Evolutionary conservation across 2,888 invertebrate species (phyloP).

Genomic region (Dione vanillae): DNA sequence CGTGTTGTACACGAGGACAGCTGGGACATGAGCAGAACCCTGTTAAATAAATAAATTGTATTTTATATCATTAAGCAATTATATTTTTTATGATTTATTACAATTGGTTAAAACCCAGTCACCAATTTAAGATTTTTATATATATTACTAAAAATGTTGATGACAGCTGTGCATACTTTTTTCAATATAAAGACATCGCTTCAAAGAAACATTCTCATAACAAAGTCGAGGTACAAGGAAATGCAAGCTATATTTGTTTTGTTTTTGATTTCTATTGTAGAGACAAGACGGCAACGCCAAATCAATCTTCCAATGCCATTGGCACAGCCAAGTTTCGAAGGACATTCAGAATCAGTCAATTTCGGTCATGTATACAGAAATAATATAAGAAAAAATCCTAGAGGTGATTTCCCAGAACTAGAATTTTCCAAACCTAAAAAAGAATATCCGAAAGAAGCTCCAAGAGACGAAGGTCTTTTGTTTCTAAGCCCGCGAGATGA

Average conservation of each 20-base stretch:
- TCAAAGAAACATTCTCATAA: conserved; percentile 26
- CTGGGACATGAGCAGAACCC: no score
- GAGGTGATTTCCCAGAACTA: conserved; percentile 53
- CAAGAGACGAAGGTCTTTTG: conserved; percentile 27
- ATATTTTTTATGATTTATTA: no score
- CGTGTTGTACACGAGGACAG: no score
- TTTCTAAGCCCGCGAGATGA: conserved; percentile 47
- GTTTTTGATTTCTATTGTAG: conserved; percentile 25
- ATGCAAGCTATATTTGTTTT: conserved; percentile 36
- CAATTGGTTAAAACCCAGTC: not conserved
- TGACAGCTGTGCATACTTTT: conserved; percentile 20
- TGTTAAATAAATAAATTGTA: no score
- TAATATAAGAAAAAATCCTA: conserved; percentile 51
- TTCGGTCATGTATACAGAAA: conserved; percentile 60
- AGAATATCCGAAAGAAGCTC: conserved; percentile 23
- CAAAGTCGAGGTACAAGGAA: conserved; percentile 27
- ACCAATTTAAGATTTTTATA: not conserved
- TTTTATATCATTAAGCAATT: not conserved
- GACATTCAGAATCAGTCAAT: conserved; percentile 53
- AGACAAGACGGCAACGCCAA: conserved; percentile 23
- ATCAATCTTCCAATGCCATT: not conserved
- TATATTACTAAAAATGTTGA: conserved; percentile 15
- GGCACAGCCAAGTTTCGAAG: conserved; percentile 25
- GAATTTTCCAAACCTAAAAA: conserved; percentile 42
- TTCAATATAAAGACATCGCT: conserved; percentile 31